phyloP scores from a whole-genome alignment of 2,113 vertebrate species.

The Eonycteris spelaea region DNA sequence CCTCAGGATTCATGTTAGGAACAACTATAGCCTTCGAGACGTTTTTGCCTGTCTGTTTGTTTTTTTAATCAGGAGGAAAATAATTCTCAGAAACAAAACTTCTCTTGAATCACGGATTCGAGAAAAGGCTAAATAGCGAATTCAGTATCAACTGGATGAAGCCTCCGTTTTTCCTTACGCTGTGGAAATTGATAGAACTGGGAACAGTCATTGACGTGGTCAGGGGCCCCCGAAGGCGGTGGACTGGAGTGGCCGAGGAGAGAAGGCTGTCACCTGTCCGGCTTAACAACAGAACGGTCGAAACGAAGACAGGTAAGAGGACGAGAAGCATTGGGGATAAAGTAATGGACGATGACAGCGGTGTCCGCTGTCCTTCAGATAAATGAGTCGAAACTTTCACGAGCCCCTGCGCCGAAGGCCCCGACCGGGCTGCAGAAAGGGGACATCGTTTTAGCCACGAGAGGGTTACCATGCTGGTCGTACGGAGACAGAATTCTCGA shows the following conservation, averaged over 20 bases:
- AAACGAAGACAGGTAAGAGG: neutral
- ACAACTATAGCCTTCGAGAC: conserved; percentile 98
- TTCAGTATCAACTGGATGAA: conserved; percentile 90
- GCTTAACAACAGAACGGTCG: conserved; percentile 82
- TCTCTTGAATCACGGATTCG: conserved; percentile 99
- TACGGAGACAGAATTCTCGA: conserved; percentile 94
- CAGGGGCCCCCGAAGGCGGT: conserved; percentile 91
- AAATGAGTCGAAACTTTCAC: conserved; percentile 94
- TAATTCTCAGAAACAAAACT: conserved; percentile 97
- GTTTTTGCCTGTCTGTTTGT: conserved; percentile 83
- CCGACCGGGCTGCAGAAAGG: conserved; percentile 91
- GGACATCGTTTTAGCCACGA: conserved; percentile 93
- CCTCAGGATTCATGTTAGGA: conserved; percentile 95
- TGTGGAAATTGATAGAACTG: conserved; percentile 93
- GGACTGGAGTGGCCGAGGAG: conserved; percentile 92
- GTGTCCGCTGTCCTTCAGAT: conserved; percentile 68
- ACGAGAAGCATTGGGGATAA: conserved; percentile 84
- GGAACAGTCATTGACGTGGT: conserved; percentile 96
- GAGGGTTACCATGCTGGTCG: conserved; percentile 97
- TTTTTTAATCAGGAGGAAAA: conserved; percentile 95
- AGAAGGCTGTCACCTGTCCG: conserved; percentile 92
- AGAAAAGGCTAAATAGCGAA: conserved; percentile 99
- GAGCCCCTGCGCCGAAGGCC: conserved; percentile 97
- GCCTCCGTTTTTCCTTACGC: conserved; percentile 96
- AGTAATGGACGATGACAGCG: conserved; percentile 86